A percentile compares a stretch with the other conserved stretches of the same genome.
These are phyloP conservation scores for Corydoras sp. DNA, from an alignment of 2,113 vertebrate species.

Conservation along the genomic window DNA sequence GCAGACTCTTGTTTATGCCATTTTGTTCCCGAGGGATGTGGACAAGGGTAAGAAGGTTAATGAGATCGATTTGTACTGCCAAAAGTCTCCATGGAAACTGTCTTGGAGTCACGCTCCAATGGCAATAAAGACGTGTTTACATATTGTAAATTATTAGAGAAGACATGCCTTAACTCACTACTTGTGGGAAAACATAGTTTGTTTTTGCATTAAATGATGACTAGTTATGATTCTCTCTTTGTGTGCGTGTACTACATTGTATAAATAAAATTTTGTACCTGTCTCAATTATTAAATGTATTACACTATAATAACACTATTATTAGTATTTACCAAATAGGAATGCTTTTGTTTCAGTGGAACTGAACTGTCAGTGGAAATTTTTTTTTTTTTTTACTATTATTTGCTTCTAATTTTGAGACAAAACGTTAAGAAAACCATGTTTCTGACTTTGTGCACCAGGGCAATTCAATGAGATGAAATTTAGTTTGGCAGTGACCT, in stretches of 20 bases:
- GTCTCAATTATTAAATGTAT: no score
- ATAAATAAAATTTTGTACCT: no score
- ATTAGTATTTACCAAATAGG: no score
- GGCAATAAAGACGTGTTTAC: conserved; percentile 40
- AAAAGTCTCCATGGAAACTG: conserved; percentile 45
- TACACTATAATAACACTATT: no score
- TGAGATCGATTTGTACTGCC: conserved; percentile 43
- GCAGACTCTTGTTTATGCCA: conserved; percentile 26
- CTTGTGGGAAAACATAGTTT: conserved; percentile 16
- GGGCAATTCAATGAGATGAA: no score
- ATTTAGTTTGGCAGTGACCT: no score
- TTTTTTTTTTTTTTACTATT: no score
- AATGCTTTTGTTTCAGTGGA: no score
- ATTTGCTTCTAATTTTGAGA: no score
- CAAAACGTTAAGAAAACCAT: no score
- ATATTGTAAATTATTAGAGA: conserved; percentile 33
- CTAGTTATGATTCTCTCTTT: conserved; percentile 11
- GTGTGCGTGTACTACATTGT: not conserved
- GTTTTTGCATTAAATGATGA: conserved; percentile 7
- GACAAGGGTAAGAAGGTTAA: conserved; percentile 45
- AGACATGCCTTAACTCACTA: conserved; percentile 21
- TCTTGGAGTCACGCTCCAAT: conserved; percentile 35
- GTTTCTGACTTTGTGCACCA: no score
- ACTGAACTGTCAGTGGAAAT: no score
- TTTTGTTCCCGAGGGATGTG: conserved; percentile 28